Evolutionary conservation across 2,797 vertebrate species (phyloP).

Genomic region (Heterohyrax brucei): DNA sequence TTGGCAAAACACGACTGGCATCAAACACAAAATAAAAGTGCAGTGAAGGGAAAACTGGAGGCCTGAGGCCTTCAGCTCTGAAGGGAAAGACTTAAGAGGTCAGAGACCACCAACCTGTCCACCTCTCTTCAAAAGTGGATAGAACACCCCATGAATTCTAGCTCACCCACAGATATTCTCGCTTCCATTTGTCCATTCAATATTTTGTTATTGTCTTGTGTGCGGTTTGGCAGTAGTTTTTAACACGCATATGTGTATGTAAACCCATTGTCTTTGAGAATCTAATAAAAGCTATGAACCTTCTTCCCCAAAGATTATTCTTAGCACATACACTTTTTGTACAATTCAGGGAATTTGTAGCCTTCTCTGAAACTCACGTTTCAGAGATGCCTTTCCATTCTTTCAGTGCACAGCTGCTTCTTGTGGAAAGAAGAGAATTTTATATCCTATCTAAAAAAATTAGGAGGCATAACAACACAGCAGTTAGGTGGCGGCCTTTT

Average conservation of each 20-base stretch:
- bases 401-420: conserved; percentile 16
- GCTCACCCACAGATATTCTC: background rate
- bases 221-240: conserved; percentile 9
- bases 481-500: conserved; percentile 59
- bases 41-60: background rate
- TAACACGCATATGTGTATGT: background rate
- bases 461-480: conserved; percentile 6
- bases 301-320: conserved; percentile 28
- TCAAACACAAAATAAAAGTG: conserved; percentile 35
- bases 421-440: conserved; percentile 61
- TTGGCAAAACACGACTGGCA: background rate
- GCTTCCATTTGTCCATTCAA: background rate
- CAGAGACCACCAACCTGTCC: too few species aligned
- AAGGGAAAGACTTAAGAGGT: background rate
- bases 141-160: background rate
- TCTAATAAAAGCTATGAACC: conserved; percentile 31
- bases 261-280: background rate
- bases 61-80: background rate
- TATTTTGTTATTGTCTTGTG: background rate
- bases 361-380: background rate
- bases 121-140: background rate
- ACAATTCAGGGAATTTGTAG: background rate
- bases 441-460: conserved; percentile 9
- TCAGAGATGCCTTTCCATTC: background rate
- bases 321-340: background rate